Conservation (phyloP, 1,140 invertebrate species). For the Apis mellifera region Amel_HAv3.1 CM009943.2:8012501-8013000, state of each 20-base stretch:
- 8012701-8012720: background rate
- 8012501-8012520: constrained; percentile 64
- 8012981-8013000: no score
- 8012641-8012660: constrained; percentile 49
- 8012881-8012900: constrained; percentile 17
- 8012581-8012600: constrained; percentile 7
- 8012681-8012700: constrained; percentile 47
- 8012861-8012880: constrained; percentile 45
- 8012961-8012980: no score
- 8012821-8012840: constrained; percentile 56
- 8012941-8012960: background rate
- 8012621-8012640: constrained; percentile 15
- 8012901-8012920: background rate
- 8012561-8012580: no score
- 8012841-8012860: constrained; percentile 47
- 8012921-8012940: background rate
- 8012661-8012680: background rate
- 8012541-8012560: background rate
- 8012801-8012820: constrained; percentile 58
- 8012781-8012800: constrained; percentile 62
- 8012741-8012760: constrained; percentile 65
- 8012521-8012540: constrained; percentile 30
- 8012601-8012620: constrained; percentile 41
- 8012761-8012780: constrained; percentile 59
- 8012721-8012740: constrained; percentile 57